phyloP scores from a whole-genome alignment of 1,140 invertebrate species.

The Eueides isabella region DNA sequence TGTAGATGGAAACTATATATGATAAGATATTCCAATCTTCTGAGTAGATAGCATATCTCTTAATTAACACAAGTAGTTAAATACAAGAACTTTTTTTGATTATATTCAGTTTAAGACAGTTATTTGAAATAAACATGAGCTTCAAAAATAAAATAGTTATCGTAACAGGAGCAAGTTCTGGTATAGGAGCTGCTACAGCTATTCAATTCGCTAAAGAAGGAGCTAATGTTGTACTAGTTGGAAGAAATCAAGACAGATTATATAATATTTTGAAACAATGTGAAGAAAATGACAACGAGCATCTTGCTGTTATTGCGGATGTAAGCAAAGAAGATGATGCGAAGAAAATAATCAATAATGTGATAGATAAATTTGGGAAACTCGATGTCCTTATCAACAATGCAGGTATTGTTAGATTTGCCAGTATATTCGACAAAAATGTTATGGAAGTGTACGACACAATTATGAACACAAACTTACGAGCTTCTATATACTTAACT shows the following conservation, averaged over 20 bases:
- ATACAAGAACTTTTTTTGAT: not conserved
- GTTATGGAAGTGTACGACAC: slow-evolving; percentile 26
- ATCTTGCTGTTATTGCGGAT: slow-evolving; percentile 83
- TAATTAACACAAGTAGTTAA: not conserved
- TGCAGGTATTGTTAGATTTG: not conserved
- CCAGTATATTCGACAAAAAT: slow-evolving; percentile 1
- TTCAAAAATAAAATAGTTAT: slow-evolving; percentile 58
- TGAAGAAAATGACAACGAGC: slow-evolving; percentile 67
- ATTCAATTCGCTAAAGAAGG: slow-evolving; percentile 87
- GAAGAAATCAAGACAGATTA: slow-evolving; percentile 85
- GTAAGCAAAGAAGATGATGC: slow-evolving; percentile 85
- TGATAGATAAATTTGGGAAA: slow-evolving; percentile 45
- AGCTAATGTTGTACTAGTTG: slow-evolving; percentile 86
- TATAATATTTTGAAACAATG: slow-evolving; percentile 84
- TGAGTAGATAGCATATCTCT: not conserved
- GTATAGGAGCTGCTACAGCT: slow-evolving; percentile 92
- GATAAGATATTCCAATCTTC: not conserved
- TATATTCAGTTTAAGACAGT: not conserved
- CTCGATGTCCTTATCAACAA: slow-evolving; percentile 22
- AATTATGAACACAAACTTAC: slow-evolving; percentile 35
- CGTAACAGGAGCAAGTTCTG: slow-evolving; percentile 91
- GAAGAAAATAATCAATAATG: slow-evolving; percentile 83
- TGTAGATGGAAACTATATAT: not conserved
- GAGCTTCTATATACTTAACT: slow-evolving; percentile 24
- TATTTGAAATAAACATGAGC: slow-evolving; percentile 24